These are phyloP conservation scores for Notarius quadriscutis DNA, from an alignment of 2,113 vertebrate species.

Conservation along the genomic window DNA sequence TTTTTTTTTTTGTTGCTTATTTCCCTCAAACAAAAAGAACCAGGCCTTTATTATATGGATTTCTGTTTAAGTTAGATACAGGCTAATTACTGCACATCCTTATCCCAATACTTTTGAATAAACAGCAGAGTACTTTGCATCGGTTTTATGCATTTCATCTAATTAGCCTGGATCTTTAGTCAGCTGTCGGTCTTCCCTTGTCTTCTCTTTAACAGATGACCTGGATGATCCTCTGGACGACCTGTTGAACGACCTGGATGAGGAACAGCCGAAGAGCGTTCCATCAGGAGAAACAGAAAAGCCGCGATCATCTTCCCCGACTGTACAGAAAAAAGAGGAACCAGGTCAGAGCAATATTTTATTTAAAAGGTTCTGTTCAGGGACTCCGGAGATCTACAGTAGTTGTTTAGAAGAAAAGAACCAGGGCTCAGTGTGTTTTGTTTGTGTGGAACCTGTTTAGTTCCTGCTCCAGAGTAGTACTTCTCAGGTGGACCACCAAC, in stretches of 20 bases:
- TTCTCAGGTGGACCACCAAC: not conserved
- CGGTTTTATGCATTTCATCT: not conserved
- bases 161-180: not conserved
- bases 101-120: not conserved
- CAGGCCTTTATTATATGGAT: not conserved
- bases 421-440: not conserved
- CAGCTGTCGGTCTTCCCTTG: not conserved
- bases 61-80: not conserved
- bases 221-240: conserved; percentile 71
- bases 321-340: conserved; percentile 50
- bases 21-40: not conserved
- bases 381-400: no score
- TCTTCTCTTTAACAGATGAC: conserved; percentile 61
- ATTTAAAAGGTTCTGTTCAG: not conserved
- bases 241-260: conserved; percentile 73
- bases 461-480: not conserved
- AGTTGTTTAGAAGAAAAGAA: not conserved
- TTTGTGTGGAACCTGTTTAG: not conserved
- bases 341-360: conserved; percentile 59
- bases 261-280: conserved; percentile 55
- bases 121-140: not conserved
- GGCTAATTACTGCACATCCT: not conserved
- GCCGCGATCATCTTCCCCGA: conserved; percentile 47
- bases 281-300: conserved; percentile 47
- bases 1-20: not conserved